These are phyloP conservation scores for Perodicticus potto DNA, from an alignment of 2,797 vertebrate genomes.

Conservation along the genomic window DNA sequence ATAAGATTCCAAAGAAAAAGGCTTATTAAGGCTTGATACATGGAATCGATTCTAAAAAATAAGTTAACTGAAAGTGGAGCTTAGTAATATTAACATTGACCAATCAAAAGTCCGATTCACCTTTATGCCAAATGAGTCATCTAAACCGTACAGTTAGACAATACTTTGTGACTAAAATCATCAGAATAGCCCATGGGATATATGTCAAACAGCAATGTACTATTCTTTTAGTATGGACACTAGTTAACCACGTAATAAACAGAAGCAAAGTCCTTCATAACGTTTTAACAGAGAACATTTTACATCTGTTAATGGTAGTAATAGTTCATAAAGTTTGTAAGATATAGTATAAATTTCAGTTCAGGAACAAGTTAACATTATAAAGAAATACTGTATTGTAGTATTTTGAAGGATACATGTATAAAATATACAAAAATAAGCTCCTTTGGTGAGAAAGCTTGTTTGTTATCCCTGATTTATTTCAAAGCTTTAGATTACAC, in stretches of 20 bases:
- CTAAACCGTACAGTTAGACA: not conserved
- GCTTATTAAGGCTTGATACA: constrained; percentile 2
- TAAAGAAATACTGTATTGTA: not conserved
- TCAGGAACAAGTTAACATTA: constrained; percentile 38
- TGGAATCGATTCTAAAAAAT: constrained; percentile 7
- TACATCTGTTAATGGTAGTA: constrained; percentile 1
- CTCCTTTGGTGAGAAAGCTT: not conserved
- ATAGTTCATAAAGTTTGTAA: constrained; percentile 55
- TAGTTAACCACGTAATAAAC: constrained; percentile 8
- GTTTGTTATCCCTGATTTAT: not conserved
- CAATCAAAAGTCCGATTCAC: not conserved
- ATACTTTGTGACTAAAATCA: constrained; percentile 48
- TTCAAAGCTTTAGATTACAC: not conserved
- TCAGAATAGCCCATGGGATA: not conserved
- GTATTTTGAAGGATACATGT: constrained; percentile 5
- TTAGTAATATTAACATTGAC: not conserved
- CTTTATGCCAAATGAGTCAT: not conserved
- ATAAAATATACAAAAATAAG: constrained; percentile 19
- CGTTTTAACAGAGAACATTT: not conserved
- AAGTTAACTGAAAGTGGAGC: not conserved
- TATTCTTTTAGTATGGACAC: constrained; percentile 41
- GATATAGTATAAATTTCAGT: constrained; percentile 49
- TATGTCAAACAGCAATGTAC: not conserved
- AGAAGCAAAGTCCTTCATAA: constrained; percentile 31
- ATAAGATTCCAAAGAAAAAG: constrained; percentile 11